phyloP scores from a whole-genome alignment of 1,140 invertebrate species.

The Brachionus angularis region DNA sequence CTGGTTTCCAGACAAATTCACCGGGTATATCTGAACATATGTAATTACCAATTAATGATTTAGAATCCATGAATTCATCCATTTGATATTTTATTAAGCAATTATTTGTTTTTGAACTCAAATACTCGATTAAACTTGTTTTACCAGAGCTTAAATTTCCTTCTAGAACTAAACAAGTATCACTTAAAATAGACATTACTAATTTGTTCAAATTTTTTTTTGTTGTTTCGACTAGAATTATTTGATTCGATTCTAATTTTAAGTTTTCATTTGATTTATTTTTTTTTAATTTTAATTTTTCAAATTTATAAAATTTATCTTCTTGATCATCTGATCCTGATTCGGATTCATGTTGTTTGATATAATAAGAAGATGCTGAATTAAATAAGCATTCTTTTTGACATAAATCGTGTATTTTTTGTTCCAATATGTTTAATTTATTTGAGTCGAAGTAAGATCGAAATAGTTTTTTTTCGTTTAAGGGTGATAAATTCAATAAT shows the following conservation, averaged over 20 bases:
- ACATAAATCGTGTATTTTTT: not conserved
- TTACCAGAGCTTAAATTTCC: slow-evolving; percentile 92
- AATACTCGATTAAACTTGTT: slow-evolving; percentile 79
- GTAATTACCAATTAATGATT: slow-evolving; percentile 88
- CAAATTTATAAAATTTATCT: not conserved
- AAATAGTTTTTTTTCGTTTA: not conserved
- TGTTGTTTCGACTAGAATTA: not conserved
- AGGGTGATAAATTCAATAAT: not conserved
- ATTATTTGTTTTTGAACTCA: slow-evolving; percentile 73
- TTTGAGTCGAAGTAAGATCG: not conserved
- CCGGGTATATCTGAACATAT: slow-evolving; percentile 91
- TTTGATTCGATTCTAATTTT: not conserved
- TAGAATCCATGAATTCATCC: slow-evolving; percentile 94
- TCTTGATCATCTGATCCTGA: not conserved
- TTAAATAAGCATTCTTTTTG: not conserved
- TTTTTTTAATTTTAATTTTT: not conserved
- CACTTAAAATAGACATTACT: slow-evolving; percentile 46
- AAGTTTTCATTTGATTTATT: not conserved
- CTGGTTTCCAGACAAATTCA: slow-evolving; percentile 92
- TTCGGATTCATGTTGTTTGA: slow-evolving; percentile 1
- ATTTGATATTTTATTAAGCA: slow-evolving; percentile 76
- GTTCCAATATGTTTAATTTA: not conserved
- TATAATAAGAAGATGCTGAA: not conserved
- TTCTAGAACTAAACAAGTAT: slow-evolving; percentile 74
- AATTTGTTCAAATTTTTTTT: slow-evolving; percentile 32